Conservation (phyloP, 2,113 vertebrate species). For the Canis aureus region DNA sequence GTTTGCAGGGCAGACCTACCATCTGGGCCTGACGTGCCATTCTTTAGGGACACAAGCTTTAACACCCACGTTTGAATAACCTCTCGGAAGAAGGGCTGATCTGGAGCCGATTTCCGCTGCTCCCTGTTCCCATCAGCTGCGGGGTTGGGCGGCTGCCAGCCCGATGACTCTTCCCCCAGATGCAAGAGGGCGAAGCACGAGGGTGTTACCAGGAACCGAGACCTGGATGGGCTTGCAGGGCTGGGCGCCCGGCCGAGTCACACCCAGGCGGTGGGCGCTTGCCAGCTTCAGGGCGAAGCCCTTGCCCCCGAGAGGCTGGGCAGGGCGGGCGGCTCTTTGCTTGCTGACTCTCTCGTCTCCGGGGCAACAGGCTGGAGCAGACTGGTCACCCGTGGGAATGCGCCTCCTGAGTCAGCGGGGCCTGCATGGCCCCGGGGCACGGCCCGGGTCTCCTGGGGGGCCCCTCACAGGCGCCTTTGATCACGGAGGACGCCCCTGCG, state of each 20-base stretch:
- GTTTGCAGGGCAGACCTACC: not conserved
- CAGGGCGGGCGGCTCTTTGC: conserved; percentile 54
- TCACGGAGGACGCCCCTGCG: not conserved
- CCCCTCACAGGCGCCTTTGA: not conserved
- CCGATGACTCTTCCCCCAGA: conserved; percentile 19
- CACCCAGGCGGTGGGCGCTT: conserved; percentile 60
- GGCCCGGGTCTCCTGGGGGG: not conserved
- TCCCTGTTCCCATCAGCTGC: conserved; percentile 68
- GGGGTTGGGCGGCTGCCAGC: conserved; percentile 52
- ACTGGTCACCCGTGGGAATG: conserved; percentile 75
- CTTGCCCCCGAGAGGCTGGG: conserved; percentile 54
- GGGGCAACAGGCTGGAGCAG: conserved; percentile 62
- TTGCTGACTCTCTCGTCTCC: conserved; percentile 68
- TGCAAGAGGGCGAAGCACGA: conserved; percentile 39
- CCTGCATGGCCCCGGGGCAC: conserved; percentile 24
- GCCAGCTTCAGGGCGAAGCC: conserved; percentile 71
- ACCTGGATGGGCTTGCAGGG: conserved; percentile 44
- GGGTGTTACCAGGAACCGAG: conserved; percentile 68
- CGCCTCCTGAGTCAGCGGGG: conserved; percentile 41
- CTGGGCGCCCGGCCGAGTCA: conserved; percentile 71
- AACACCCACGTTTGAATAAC: not conserved
- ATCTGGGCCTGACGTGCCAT: not conserved
- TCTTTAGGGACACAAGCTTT: not conserved
- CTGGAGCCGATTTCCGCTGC: not conserved
- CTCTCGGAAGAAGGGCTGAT: not conserved